Percentiles rank a stretch among this genome's conserved stretches.
Evolutionary conservation across 2,888 invertebrate species (phyloP).

Genomic region (Nezara viridula): DNA sequence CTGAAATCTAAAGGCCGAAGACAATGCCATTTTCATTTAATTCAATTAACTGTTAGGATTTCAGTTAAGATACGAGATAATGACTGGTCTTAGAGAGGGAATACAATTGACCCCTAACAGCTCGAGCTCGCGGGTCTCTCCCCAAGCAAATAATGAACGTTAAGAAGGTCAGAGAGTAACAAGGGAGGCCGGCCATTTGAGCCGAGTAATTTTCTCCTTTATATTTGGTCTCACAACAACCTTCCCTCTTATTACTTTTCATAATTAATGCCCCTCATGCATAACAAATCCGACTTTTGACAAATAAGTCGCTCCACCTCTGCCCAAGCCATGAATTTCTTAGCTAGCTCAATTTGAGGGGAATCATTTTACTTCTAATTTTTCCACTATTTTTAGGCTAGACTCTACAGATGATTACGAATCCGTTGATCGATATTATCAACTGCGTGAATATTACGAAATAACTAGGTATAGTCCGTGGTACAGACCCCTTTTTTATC

Average conservation of each 20-base stretch:
- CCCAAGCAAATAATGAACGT: slow-evolving; percentile 10
- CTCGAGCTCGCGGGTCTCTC: not conserved
- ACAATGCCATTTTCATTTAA: no score
- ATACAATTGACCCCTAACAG: not conserved
- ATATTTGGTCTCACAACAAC: slow-evolving; percentile 28
- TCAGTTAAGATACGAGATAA: not conserved
- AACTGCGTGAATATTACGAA: not conserved
- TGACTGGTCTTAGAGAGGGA: not conserved
- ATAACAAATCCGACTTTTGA: slow-evolving; percentile 31
- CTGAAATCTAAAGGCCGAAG: no score
- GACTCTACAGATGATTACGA: not conserved
- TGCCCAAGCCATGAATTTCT: not conserved
- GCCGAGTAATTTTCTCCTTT: slow-evolving; percentile 23
- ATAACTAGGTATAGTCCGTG: no score
- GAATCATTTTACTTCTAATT: not conserved
- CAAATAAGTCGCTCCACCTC: not conserved
- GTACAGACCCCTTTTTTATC: no score
- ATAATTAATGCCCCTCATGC: slow-evolving; percentile 23
- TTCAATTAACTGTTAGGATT: not conserved
- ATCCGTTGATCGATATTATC: not conserved
- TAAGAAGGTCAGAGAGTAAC: slow-evolving; percentile 23
- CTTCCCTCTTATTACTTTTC: slow-evolving; percentile 11
- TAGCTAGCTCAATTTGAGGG: slow-evolving; percentile 23
- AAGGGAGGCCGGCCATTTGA: slow-evolving; percentile 1
- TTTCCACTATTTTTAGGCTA: not conserved